Evolutionary conservation across 2,797 vertebrate species (phyloP).

Genomic region (Taeniopygia guttata): DNA sequence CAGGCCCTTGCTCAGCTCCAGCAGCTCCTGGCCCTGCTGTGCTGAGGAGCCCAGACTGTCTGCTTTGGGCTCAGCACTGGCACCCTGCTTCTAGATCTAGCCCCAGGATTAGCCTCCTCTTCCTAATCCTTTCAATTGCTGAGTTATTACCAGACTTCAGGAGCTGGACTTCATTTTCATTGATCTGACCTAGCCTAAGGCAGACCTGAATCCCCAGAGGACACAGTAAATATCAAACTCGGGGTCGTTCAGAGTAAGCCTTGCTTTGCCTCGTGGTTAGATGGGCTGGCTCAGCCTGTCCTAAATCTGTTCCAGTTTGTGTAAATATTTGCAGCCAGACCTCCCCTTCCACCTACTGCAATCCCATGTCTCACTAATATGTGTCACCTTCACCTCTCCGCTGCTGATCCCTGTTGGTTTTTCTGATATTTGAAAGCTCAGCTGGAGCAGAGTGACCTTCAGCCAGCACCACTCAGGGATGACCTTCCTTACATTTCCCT

Average conservation of each 20-base stretch:
- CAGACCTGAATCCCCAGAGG: neutral
- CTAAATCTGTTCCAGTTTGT: constrained; percentile 14
- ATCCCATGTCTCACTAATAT: neutral
- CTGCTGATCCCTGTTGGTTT: neutral
- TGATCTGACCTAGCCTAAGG: neutral
- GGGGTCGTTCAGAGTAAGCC: accelerated
- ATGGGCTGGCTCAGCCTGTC: neutral
- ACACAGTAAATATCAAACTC: neutral
- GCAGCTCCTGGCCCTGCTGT: neutral
- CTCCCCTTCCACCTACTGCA: neutral
- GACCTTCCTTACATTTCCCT: neutral
- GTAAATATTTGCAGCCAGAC: constrained; percentile 36
- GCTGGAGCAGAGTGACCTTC: neutral
- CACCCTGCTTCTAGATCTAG: neutral
- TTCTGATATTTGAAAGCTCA: neutral
- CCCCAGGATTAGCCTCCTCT: neutral
- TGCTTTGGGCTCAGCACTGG: neutral
- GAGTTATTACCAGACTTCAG: neutral
- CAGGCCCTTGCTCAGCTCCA: neutral
- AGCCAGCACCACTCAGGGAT: neutral
- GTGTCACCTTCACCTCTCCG: neutral
- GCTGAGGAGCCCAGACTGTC: neutral
- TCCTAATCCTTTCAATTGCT: neutral
- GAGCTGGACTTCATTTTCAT: neutral
- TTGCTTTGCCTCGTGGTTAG: neutral